Conservation (phyloP, 2,113 vertebrate species). For the Struthio camelus region DNA sequence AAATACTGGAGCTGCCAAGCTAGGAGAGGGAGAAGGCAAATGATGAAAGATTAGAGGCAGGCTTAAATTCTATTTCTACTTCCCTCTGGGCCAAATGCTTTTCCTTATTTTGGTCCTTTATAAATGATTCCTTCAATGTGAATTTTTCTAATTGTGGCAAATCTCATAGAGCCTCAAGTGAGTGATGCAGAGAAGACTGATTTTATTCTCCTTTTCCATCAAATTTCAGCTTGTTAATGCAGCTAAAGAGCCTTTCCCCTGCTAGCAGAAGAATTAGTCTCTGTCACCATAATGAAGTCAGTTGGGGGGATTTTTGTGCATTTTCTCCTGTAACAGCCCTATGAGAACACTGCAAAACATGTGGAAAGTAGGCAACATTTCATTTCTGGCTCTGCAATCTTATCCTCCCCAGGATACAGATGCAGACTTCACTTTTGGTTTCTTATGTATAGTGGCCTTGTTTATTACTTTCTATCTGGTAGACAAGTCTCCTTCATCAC, state of each 20-base stretch:
- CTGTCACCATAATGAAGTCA: conserved; percentile 40
- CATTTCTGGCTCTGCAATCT: too few relatives aligned
- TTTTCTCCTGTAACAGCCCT: neutral
- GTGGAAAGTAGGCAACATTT: neutral
- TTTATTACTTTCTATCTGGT: rapidly evolving
- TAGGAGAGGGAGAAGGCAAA: neutral
- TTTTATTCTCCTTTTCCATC: conserved; percentile 72
- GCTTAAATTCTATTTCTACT: conserved; percentile 68
- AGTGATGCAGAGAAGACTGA: conserved; percentile 73
- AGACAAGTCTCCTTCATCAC: neutral
- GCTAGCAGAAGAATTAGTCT: conserved; percentile 44
- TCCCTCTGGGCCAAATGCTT: conserved; percentile 71
- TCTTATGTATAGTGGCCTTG: too few relatives aligned
- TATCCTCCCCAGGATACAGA: rapidly evolving
- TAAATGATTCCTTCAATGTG: conserved; percentile 76
- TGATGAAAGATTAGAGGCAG: conserved; percentile 75
- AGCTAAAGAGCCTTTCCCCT: conserved; percentile 56
- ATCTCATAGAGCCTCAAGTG: conserved; percentile 74
- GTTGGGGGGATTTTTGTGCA: neutral
- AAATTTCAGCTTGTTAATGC: conserved; percentile 74
- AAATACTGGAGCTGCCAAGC: conserved; percentile 71
- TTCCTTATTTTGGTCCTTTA: conserved; percentile 74
- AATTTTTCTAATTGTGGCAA: conserved; percentile 80
- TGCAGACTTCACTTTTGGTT: rapidly evolving
- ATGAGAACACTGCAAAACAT: rapidly evolving